Percentiles rank a stretch among this genome's conserved stretches.
Evolutionary conservation across 1,140 invertebrate species (phyloP).

Genomic region (Rhopalosiphum padi): DNA sequence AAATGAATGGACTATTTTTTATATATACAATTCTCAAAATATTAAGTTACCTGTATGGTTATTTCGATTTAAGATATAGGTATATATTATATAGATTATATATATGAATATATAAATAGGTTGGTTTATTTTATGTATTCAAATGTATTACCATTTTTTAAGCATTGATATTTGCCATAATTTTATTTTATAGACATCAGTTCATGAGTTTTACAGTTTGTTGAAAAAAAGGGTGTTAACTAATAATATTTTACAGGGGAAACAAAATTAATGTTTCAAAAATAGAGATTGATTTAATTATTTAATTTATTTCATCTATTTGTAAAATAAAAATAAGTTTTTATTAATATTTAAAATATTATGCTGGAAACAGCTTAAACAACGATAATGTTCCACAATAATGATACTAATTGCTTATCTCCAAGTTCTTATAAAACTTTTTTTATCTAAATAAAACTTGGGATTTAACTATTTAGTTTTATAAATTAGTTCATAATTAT

Average conservation of each 20-base stretch:
- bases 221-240: neutral
- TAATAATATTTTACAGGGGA: neutral
- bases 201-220: neutral
- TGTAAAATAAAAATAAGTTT: neutral
- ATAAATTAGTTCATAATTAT: neutral
- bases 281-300: neutral
- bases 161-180: neutral
- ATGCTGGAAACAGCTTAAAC: neutral
- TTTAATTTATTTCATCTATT: neutral
- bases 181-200: neutral
- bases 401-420: neutral
- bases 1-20: neutral
- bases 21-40: conserved; percentile 40
- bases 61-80: neutral
- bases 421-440: neutral
- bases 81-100: neutral
- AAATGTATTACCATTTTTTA: neutral
- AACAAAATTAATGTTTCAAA: neutral
- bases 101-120: neutral
- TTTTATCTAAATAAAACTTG: neutral
- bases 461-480: neutral
- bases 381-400: neutral
- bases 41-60: conserved; percentile 30
- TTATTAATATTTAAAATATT: neutral
- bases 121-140: neutral